Percentiles rank a stretch among this genome's conserved stretches.
phyloP scores from a whole-genome alignment of 2,888 invertebrate genomes.

The Resseliella maxima region DNA sequence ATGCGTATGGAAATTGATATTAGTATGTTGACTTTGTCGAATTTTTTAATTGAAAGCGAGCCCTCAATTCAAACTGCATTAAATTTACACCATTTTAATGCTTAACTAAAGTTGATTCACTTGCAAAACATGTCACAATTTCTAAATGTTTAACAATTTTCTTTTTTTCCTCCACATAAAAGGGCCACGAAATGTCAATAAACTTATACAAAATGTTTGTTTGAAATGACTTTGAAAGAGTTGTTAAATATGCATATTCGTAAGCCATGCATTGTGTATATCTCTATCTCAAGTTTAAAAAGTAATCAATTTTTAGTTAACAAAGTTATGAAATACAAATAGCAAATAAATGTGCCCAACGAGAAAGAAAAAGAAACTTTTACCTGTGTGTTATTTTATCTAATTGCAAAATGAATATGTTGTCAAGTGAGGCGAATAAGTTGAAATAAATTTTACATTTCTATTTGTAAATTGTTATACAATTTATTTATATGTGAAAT shows the following conservation, averaged over 20 bases:
- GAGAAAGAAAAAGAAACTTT: slow-evolving; percentile 3
- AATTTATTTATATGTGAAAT: background rate
- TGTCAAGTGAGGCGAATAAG: background rate
- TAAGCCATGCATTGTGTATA: background rate
- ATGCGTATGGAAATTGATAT: background rate
- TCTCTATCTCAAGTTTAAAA: background rate
- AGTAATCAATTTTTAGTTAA: slow-evolving; percentile 38
- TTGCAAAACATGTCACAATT: background rate
- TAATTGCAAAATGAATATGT: slow-evolving; percentile 21
- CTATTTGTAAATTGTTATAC: background rate
- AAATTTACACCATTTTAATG: background rate
- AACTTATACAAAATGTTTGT: too few species aligned
- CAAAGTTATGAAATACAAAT: slow-evolving; percentile 33
- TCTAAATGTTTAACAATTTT: background rate
- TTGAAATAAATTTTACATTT: background rate
- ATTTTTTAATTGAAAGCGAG: background rate
- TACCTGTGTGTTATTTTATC: background rate
- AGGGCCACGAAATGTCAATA: too few species aligned
- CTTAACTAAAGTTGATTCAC: too few species aligned
- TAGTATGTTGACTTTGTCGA: background rate
- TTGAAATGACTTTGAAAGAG: background rate
- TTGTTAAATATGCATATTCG: background rate
- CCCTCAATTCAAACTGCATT: background rate
- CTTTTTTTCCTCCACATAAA: background rate
- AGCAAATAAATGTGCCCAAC: background rate